A percentile compares a stretch with the other conserved stretches of the same genome.
These are phyloP conservation scores for Neoitamus cyanurus DNA, from an alignment of 2,888 invertebrate species.

Conservation along the genomic window DNA sequence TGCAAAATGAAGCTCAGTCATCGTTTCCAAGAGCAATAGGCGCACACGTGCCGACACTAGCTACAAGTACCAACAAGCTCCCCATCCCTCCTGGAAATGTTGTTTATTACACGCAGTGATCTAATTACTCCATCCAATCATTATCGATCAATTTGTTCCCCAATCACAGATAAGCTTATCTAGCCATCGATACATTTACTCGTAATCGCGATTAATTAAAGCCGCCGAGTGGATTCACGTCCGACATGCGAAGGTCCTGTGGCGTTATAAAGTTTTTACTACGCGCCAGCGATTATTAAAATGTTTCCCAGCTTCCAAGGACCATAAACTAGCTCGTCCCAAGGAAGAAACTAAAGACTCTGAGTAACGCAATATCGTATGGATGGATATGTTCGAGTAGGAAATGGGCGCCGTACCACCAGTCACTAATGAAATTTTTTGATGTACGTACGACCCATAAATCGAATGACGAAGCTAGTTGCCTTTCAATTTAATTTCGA, in stretches of 20 bases:
- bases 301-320: neutral
- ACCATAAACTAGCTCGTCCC: neutral
- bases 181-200: neutral
- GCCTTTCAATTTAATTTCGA: neutral
- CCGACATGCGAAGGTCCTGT: neutral
- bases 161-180: conserved; percentile 15
- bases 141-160: conserved; percentile 11
- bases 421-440: neutral
- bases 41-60: neutral
- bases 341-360: neutral
- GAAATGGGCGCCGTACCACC: neutral
- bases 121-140: conserved; percentile 15
- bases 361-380: neutral
- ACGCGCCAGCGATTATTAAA: neutral
- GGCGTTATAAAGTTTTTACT: neutral
- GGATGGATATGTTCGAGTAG: neutral
- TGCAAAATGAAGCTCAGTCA: neutral
- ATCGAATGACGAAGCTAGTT: neutral
- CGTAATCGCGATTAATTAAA: neutral
- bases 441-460: neutral
- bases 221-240: neutral
- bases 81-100: neutral
- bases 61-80: neutral
- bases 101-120: neutral
- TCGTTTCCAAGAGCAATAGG: neutral